Evolutionary conservation across 2,797 vertebrate genomes (phyloP).

Genomic region (Channa striata): DNA sequence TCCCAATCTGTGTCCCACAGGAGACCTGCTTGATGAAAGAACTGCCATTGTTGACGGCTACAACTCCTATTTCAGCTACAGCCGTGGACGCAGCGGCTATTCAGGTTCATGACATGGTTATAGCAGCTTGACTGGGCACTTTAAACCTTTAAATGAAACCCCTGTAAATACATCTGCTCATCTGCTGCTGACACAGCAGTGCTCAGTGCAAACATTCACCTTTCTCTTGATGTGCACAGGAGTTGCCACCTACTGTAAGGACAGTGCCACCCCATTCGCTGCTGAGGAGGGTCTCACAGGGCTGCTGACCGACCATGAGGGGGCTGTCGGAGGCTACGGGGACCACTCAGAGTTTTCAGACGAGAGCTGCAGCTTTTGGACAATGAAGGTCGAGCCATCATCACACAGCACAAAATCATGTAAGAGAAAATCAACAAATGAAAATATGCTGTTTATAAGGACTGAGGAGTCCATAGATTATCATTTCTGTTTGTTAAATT

Average conservation of each 20-base stretch:
- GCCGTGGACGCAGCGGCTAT: conserved; percentile 89
- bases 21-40: conserved; percentile 89
- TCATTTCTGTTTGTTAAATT: too few relatives aligned
- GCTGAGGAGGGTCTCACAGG: conserved; percentile 93
- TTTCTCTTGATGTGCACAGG: conserved; percentile 73
- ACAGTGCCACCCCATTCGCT: conserved; percentile 83
- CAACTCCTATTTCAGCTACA: conserved; percentile 93
- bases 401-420: conserved; percentile 89
- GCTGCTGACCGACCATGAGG: conserved; percentile 82
- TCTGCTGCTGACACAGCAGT: background rate
- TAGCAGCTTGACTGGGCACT: background rate
- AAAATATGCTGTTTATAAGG: background rate
- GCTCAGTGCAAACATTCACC: background rate
- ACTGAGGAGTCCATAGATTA: too few relatives aligned
- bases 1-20: conserved; percentile 63
- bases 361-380: conserved; percentile 90
- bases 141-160: background rate
- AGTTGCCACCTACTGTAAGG: conserved; percentile 92
- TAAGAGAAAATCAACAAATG: too few relatives aligned
- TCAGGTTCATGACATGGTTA: conserved; percentile 77
- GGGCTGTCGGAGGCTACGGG: conserved; percentile 85
- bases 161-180: background rate
- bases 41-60: conserved; percentile 90
- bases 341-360: conserved; percentile 83
- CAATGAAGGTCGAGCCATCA: conserved; percentile 89